Base-by-base conservation (phyloP, 2,888 invertebrate species). In the Hirtodrosophila histrioides region DNA sequence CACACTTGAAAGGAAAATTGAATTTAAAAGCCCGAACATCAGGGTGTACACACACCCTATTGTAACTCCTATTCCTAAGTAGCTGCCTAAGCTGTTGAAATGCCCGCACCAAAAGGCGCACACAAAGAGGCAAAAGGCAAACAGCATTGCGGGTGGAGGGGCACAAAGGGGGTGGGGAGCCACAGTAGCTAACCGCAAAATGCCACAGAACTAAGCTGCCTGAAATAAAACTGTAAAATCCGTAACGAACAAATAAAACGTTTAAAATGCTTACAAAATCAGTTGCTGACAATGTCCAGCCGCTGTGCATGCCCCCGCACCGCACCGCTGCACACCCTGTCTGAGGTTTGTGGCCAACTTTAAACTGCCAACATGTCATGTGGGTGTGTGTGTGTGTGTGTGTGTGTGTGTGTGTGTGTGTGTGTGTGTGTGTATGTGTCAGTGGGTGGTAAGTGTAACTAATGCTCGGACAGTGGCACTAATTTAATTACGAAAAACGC, bases 401-500 rank as follows among this genome's bases (percentile, higher is more conserved):
- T 50, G 60, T 51, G 66, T 39, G 35, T 39, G 33, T 36, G 58
- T 9, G 45, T 51, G 27, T 24, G 36, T 46, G 31, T 43, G 39
- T 35, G 45, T 39, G 46, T 54, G 57, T 50, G 60, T 51, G 66
- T 39, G 35, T 39, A 29, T 36, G 58, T 9, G 45, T 51, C 35
- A 50, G 57, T 64, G 73, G 33, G 67, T 68, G 71, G 56, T 62
- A 77, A 82, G 69, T 80, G 87, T 83, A 87, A 82, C 88, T 87
- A 88, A 88, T 89, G 89, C 83, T 78, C 78, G 81, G 75, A 77
- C 87, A 71, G 78, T 81, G 78, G 86, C 89, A 86, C 89, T 88
- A 89, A 88, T 88, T 88, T 88, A 88, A 88, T 88, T 88, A 89
- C 86, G 73, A 78, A 88, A 81, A 89, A 88, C 84, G 84, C 88